Conservation (phyloP, 1,140 invertebrate species). For the Saccostrea echinata region DNA sequence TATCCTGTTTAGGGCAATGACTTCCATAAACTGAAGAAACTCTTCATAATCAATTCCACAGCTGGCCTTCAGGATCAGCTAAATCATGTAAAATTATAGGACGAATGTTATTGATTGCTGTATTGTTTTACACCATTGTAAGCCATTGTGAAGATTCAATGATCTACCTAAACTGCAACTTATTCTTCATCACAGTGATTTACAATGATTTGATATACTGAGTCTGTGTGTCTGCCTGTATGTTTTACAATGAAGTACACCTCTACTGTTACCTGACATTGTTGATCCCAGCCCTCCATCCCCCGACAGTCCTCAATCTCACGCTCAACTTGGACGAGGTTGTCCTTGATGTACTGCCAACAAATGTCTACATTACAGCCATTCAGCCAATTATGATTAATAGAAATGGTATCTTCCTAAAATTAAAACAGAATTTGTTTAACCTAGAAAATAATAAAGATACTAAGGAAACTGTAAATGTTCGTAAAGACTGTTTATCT, state of each 20-base stretch:
- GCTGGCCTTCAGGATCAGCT: conserved; percentile 86
- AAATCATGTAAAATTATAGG: conserved; percentile 34
- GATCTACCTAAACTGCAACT: too few relatives aligned
- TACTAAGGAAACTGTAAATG: too few relatives aligned
- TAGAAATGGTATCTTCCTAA: conserved; percentile 94
- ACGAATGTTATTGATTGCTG: too few relatives aligned
- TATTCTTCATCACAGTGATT: too few relatives aligned
- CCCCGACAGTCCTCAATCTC: conserved; percentile 84
- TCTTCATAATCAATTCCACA: conserved; percentile 91
- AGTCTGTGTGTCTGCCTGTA: too few relatives aligned
- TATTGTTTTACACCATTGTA: too few relatives aligned
- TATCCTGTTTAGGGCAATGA: conserved; percentile 81
- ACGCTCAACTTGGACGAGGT: conserved; percentile 86
- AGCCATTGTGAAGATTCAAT: too few relatives aligned
- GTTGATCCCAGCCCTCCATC: conserved; percentile 74
- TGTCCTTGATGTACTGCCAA: conserved; percentile 86
- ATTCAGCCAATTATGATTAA: conserved; percentile 99
- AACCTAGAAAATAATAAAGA: too few relatives aligned
- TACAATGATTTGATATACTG: too few relatives aligned
- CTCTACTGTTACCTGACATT: conserved; percentile 74
- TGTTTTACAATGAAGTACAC: neutral
- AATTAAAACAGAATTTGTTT: conserved; percentile 13
- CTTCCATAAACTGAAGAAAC: conserved; percentile 86
- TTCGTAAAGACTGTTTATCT: too few relatives aligned
- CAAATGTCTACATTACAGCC: conserved; percentile 90